Base-by-base conservation (phyloP, 2,888 invertebrate species). In the Athalia cordata region DNA sequence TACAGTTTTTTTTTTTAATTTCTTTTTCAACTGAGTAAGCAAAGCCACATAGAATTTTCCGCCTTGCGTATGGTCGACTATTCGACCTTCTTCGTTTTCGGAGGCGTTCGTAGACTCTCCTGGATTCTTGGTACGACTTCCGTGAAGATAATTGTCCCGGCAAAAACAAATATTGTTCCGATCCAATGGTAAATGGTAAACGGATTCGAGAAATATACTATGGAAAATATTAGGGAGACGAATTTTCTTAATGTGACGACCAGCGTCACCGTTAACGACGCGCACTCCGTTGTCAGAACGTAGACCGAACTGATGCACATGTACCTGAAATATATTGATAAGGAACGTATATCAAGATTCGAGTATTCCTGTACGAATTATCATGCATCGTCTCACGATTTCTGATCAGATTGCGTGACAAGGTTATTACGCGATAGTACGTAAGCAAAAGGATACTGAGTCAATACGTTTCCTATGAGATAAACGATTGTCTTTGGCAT, bases 171-270 rank as follows among this genome's bases (percentile, higher is more conserved):
- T 1, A 93, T 85, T 0, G 99, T 97, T 5, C 99, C 99, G 59
- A 96, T 86, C 97, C 98, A 98, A 89, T 99, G 99, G 66, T 94
- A 93, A 0, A 94, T 7, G 0, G 98, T 99, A 87, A 99, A 99
- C 0, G 97, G 95, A 92, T 99, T 99, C 84, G 94, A 93, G 89
- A 99, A 99, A 90, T 98, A 98, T 70, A 97, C 85, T 83, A 99
- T 98, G 0, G 99, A 99, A 88, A 99, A 96, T n/a, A 99, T 90
- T 57, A 99, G 92, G 0, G 98, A 98, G 52, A 97, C 93, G 88
- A 99, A 99, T 91, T 99, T 99, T 72, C 99, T 93, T 77, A 99
- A 91, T 0, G 99, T 99, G 50, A 99, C 96, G 0, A 99, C 97
- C 83, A 99, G 92, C 0, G 99, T 99, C 1, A 99, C 98, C 0